Percentiles rank a stretch among this genome's conserved stretches.
Evolutionary conservation across 2,797 vertebrate species (phyloP).

Genomic region (Myiothlypis coronata): DNA sequence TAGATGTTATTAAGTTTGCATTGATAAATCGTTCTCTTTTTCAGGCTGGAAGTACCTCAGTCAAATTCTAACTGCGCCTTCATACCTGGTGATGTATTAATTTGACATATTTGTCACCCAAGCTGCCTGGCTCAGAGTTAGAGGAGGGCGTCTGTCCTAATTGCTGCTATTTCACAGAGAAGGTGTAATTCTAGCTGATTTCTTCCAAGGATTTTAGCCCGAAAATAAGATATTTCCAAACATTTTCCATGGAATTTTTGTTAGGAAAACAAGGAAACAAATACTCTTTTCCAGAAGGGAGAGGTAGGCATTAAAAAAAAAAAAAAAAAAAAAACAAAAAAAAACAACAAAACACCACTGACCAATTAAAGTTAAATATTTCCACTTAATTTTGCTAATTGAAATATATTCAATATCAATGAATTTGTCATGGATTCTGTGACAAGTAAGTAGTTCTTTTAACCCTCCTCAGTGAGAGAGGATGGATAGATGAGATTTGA

Average conservation of each 20-base stretch:
- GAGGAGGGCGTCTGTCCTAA: constrained; percentile 66
- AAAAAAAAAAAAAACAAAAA: neutral
- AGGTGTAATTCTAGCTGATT: constrained; percentile 58
- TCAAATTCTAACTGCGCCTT: constrained; percentile 83
- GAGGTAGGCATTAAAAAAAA: neutral
- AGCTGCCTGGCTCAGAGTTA: constrained; percentile 60
- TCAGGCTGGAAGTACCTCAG: constrained; percentile 86
- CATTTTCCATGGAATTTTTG: neutral
- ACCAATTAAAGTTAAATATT: neutral
- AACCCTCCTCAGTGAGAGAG: neutral
- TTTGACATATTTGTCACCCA: constrained; percentile 78
- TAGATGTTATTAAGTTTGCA: constrained; percentile 99
- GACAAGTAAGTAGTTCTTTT: neutral
- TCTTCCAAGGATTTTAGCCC: constrained; percentile 30
- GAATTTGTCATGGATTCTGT: neutral
- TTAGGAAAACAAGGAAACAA: neutral
- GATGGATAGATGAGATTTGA: neutral
- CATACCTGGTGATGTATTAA: constrained; percentile 87
- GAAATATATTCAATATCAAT: neutral
- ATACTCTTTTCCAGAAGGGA: neutral
- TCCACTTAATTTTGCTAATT: neutral
- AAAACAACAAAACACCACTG: neutral
- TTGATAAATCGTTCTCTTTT: constrained; percentile 97
- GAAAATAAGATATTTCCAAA: constrained; percentile 1
- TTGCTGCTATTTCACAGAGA: constrained; percentile 63